Percentiles rank a stretch among this genome's conserved stretches.
phyloP scores from a whole-genome alignment of 2,113 vertebrate species.

The Toxotes jaculatrix region DNA sequence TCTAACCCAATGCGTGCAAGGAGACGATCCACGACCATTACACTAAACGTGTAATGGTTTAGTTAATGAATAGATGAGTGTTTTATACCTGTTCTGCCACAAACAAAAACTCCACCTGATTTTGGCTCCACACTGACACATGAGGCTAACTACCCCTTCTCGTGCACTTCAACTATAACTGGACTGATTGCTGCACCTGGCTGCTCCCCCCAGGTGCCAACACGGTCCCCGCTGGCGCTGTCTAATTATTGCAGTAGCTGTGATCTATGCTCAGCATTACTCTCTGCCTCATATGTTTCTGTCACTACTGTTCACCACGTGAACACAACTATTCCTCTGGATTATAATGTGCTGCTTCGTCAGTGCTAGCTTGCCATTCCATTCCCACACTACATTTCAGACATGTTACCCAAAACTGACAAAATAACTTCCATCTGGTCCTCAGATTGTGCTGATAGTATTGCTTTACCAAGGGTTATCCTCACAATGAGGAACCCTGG shows the following conservation, averaged over 20 bases:
- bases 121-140: conserved; percentile 7
- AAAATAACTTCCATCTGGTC: neutral
- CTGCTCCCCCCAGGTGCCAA: conserved; percentile 52
- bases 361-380: neutral
- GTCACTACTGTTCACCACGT: conserved; percentile 28
- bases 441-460: conserved; percentile 12
- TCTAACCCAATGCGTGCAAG: neutral
- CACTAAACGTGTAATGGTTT: conserved; percentile 1
- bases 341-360: conserved; percentile 6
- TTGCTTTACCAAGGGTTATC: conserved; percentile 14
- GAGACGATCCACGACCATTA: neutral
- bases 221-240: conserved; percentile 48
- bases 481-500: conserved; percentile 17
- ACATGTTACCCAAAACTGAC: neutral
- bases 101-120: conserved; percentile 11
- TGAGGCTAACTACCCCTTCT: conserved; percentile 10
- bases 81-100: conserved; percentile 1
- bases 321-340: neutral
- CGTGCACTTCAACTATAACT: conserved; percentile 40
- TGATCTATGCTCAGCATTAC: conserved; percentile 65
- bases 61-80: conserved; percentile 19
- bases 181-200: conserved; percentile 57
- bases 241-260: conserved; percentile 68
- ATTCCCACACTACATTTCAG: conserved; percentile 8
- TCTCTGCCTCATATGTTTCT: conserved; percentile 39